phyloP scores from a whole-genome alignment of 2,797 vertebrate species.

The Enteromius treurensis region DNA sequence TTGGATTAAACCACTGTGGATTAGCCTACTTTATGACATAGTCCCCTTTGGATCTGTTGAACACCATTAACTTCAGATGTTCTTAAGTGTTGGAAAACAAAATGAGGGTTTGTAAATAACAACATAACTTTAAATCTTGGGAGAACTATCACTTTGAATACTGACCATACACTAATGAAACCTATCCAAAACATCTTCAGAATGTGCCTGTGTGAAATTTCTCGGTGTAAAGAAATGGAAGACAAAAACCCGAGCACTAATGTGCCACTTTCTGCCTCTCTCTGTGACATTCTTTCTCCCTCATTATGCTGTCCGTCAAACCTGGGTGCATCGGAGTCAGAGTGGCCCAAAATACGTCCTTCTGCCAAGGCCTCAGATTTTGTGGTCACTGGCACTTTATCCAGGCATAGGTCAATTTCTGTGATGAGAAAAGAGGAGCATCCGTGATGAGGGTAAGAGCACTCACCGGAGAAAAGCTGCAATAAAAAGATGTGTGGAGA shows the following conservation, averaged over 20 bases:
- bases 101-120: not conserved
- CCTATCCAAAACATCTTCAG: not conserved
- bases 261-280: constrained; percentile 43
- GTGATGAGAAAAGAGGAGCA: constrained; percentile 58
- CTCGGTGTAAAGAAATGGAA: constrained; percentile 29
- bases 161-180: not conserved
- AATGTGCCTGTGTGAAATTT: not conserved
- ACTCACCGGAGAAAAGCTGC: constrained; percentile 45
- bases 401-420: constrained; percentile 57
- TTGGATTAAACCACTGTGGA: not conserved
- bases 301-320: constrained; percentile 54
- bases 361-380: constrained; percentile 53
- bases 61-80: not conserved
- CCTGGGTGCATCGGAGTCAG: constrained; percentile 24
- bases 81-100: not conserved
- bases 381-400: constrained; percentile 55
- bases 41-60: not conserved
- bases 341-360: constrained; percentile 51
- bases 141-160: not conserved
- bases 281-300: constrained; percentile 48
- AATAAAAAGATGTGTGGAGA: constrained; percentile 43
- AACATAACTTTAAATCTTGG: not conserved
- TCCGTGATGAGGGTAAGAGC: constrained; percentile 47
- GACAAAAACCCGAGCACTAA: constrained; percentile 33
- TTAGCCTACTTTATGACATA: not conserved